Percentiles rank a stretch among this genome's conserved stretches.
Evolutionary conservation across 1,140 invertebrate genomes (phyloP).

Genomic region (Solenopsis fugax): DNA sequence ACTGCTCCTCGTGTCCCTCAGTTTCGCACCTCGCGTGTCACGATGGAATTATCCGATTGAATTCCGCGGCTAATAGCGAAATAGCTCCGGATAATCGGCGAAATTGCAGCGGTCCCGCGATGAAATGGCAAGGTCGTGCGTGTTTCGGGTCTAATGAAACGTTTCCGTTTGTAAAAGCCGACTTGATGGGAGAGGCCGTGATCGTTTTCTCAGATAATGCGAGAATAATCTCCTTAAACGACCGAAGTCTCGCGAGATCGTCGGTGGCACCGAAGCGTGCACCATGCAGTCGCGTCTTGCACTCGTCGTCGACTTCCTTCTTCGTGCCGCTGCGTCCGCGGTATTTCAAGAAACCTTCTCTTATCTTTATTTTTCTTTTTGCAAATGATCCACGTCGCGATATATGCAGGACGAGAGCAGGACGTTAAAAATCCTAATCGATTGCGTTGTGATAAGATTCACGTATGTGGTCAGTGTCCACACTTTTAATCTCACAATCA

Average conservation of each 20-base stretch:
- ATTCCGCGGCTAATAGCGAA: neutral
- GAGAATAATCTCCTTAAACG: constrained; percentile 25
- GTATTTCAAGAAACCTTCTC: neutral
- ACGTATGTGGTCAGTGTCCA: neutral
- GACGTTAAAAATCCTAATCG: neutral
- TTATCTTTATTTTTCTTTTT: neutral
- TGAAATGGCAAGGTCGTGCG: neutral
- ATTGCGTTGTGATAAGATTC: neutral
- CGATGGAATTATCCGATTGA: neutral
- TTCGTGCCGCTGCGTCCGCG: neutral
- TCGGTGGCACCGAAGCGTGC: constrained; percentile 39
- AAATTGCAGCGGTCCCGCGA: neutral
- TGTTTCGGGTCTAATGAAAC: neutral
- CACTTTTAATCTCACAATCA: too few relatives aligned
- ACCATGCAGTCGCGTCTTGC: neutral
- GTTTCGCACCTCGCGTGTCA: neutral
- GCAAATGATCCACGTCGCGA: neutral
- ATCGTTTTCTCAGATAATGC: constrained; percentile 35
- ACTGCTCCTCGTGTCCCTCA: neutral
- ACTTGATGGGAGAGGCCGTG: neutral
- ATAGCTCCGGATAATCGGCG: neutral
- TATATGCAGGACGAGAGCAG: neutral
- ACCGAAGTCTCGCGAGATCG: neutral
- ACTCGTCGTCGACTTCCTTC: constrained; percentile 22
- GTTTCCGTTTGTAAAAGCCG: neutral